phyloP scores from a whole-genome alignment of 2,797 vertebrate species.

The Scolopax bukidnonensis region DNA sequence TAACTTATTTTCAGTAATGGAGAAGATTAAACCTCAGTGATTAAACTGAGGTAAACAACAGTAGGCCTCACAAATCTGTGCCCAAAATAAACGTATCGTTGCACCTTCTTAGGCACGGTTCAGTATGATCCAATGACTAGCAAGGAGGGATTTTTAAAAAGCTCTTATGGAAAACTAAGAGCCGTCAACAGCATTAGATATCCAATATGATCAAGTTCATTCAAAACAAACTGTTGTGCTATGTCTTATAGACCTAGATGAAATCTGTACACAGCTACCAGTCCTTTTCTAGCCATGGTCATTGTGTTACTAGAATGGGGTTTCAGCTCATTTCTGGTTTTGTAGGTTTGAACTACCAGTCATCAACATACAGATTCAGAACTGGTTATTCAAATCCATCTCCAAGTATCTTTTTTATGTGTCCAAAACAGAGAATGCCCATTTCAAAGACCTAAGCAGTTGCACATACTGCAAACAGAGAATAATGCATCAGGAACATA shows the following conservation, averaged over 20 bases:
- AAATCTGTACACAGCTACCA: background rate
- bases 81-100: background rate
- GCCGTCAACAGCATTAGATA: background rate
- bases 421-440: background rate
- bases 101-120: background rate
- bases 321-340: background rate
- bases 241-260: background rate
- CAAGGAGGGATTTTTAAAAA: background rate
- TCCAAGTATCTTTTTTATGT: background rate
- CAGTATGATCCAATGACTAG: background rate
- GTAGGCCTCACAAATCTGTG: background rate
- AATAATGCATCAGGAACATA: background rate
- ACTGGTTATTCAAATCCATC: background rate
- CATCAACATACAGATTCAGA: background rate
- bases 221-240: background rate
- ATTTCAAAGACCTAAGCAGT: background rate
- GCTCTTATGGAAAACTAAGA: background rate
- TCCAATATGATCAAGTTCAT: background rate
- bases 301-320: background rate
- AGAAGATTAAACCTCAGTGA: background rate
- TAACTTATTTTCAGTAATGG: background rate
- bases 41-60: background rate
- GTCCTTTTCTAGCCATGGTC: background rate
- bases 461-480: background rate
- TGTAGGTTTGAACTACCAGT: background rate